phyloP scores from a whole-genome alignment of 92 coral and sea anemone genomes.

The Ricordea florida region DNA sequence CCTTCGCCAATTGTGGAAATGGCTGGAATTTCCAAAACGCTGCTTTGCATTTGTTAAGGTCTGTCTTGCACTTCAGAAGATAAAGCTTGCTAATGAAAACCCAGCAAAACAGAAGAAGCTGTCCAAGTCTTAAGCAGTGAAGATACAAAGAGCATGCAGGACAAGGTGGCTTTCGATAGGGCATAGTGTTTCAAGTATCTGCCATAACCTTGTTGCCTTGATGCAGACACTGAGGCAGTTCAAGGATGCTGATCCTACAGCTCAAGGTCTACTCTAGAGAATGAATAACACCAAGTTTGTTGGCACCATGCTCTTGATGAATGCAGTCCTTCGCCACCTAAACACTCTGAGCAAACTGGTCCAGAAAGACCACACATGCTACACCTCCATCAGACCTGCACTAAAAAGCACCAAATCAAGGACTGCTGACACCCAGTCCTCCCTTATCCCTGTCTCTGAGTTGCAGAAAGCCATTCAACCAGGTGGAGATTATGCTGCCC shows the following conservation, averaged over 20 bases:
- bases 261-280: constrained; percentile 23
- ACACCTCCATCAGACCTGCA: constrained; percentile 39
- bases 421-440: constrained; percentile 19
- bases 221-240: constrained; percentile 25
- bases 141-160: constrained; percentile 22
- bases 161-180: constrained; percentile 31
- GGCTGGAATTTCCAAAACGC: constrained; percentile 35
- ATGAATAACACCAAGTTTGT: constrained; percentile 14
- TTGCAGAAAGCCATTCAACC: constrained; percentile 15
- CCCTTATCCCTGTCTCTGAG: constrained; percentile 17
- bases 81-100: constrained; percentile 13
- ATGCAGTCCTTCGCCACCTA: constrained; percentile 45
- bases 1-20: constrained; percentile 43
- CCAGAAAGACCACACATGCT: constrained; percentile 45
- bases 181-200: constrained; percentile 21
- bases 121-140: constrained; percentile 25
- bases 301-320: constrained; percentile 1
- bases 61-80: constrained; percentile 6
- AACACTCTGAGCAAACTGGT: constrained; percentile 44
- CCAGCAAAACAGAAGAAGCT: constrained; percentile 2
- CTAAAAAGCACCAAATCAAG: constrained; percentile 26
- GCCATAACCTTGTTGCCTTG: constrained; percentile 17
- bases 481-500: constrained; percentile 24
- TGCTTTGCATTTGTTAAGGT: constrained; percentile 19
- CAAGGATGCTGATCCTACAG: constrained; percentile 18